Base-by-base conservation (phyloP, 2,113 vertebrate genomes). In the Setophaga kirtlandii region DNA sequence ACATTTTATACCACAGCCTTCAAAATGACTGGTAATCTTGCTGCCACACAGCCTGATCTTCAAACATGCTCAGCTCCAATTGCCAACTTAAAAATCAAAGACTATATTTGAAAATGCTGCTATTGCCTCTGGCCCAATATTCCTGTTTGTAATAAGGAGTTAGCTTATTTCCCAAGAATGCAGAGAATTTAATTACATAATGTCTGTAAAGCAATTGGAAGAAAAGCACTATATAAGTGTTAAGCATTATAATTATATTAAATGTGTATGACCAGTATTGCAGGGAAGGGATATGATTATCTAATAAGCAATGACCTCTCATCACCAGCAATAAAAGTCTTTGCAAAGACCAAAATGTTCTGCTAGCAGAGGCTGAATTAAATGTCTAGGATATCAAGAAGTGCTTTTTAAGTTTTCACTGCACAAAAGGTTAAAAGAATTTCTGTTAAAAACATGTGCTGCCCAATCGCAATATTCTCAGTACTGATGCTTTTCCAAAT, bases 101-200 rank as follows among this genome's bases (percentile, higher is more conserved):
- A 53, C 47, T 79, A 3, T 82, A 85, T 93, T 87, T 95, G 93
- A 93, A 95, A 94, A 84, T 52, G 24, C 8, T 87, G 33, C 42
- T 93, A 31, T 73, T 92, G 93, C 89, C 77, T 87, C 83, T 95
- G 77, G 83, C 49, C 65, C 74, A 91, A 65, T 89, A 87, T 62
- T n/a, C 83, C 20, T 91, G 64, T 91, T 94, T 89, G 65, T 79
- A 96, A 95, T 87, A 91, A 92, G 80, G 91, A 94, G 80, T 91
- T 94, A 89, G 87, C 87, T 92, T 94, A 95, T 96, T 96, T 94
- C 83, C 87, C 91, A 96, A 95, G 95, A 94, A 97, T 95, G 94
- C 69, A 1, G 18, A 96, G 94, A 94, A 96, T 95, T 97, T 95
- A 96, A 97, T 97, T 96, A 97, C 91, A 82, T 87, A 94, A 96